phyloP scores from a whole-genome alignment of 2,888 invertebrate genomes.

The Pristionchus fissidentatus region DNA sequence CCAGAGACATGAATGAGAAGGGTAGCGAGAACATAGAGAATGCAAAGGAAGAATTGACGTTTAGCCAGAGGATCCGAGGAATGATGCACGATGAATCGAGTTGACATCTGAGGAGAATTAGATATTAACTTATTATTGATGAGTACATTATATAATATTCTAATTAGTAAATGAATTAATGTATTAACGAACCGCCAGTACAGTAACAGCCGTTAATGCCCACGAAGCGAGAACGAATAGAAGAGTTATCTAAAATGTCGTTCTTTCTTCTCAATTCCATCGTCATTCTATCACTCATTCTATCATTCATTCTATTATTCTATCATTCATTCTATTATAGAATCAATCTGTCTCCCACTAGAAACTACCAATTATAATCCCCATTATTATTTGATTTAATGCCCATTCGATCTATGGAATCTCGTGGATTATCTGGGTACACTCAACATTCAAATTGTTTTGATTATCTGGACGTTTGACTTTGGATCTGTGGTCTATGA shows the following conservation, averaged over 20 bases:
- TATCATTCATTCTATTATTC: not conserved
- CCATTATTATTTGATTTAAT: not conserved
- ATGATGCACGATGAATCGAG: constrained; percentile 21
- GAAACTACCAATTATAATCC: not conserved
- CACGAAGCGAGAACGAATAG: not conserved
- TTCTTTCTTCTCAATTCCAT: too few species aligned
- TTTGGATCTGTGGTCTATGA: too few species aligned
- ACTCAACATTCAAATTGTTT: too few species aligned
- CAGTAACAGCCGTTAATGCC: not conserved
- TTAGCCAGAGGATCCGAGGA: constrained; percentile 33
- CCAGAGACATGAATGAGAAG: constrained; percentile 11
- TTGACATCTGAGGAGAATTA: not conserved
- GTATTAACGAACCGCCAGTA: not conserved
- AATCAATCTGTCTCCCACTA: not conserved
- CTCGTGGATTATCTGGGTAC: too few species aligned
- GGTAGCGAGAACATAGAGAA: not conserved
- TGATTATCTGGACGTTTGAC: too few species aligned
- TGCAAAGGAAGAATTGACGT: constrained; percentile 43
- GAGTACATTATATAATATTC: too few species aligned
- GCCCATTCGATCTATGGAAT: too few species aligned
- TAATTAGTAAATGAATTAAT: too few species aligned
- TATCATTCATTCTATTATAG: too few species aligned
- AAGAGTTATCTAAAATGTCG: not conserved
- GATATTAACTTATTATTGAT: too few species aligned
- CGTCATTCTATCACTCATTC: too few species aligned